Percentiles rank a stretch among this genome's conserved stretches.
Conservation (phyloP, 2,888 invertebrate genomes). For the Meganola albula region DNA sequence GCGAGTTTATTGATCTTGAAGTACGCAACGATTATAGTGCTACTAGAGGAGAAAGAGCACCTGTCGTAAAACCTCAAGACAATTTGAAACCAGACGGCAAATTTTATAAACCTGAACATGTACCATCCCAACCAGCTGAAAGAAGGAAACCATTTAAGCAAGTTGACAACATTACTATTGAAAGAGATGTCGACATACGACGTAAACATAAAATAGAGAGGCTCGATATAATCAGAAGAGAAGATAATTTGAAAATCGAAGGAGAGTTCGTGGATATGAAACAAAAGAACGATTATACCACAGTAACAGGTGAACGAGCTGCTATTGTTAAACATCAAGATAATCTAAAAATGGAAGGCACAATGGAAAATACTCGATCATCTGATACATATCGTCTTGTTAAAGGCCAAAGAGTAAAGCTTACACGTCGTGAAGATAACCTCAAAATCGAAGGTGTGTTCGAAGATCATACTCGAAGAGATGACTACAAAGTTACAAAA, state of each 20-base stretch:
- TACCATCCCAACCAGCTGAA: slow-evolving; percentile 73
- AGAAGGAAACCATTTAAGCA: slow-evolving; percentile 75
- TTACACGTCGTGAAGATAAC: slow-evolving; percentile 74
- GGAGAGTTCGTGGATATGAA: slow-evolving; percentile 78
- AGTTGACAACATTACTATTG: slow-evolving; percentile 79
- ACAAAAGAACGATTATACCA: slow-evolving; percentile 74
- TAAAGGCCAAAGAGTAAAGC: slow-evolving; percentile 75
- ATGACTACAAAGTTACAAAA: slow-evolving; percentile 76
- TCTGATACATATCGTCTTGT: slow-evolving; percentile 76
- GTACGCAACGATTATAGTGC: slow-evolving; percentile 73
- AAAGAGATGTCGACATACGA: slow-evolving; percentile 51
- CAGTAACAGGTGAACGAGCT: slow-evolving; percentile 69
- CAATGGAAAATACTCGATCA: slow-evolving; percentile 72
- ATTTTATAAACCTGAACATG: slow-evolving; percentile 71
- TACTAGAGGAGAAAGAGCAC: slow-evolving; percentile 78
- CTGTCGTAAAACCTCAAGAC: slow-evolving; percentile 80
- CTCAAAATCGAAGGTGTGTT: slow-evolving; percentile 83
- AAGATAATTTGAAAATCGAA: slow-evolving; percentile 80
- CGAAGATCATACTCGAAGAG: slow-evolving; percentile 71
- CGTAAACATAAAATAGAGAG: slow-evolving; percentile 73
- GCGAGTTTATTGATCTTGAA: slow-evolving; percentile 70
- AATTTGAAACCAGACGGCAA: slow-evolving; percentile 80
- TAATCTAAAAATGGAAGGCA: slow-evolving; percentile 81
- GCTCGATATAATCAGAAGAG: slow-evolving; percentile 77
- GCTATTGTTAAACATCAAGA: slow-evolving; percentile 78